Base-by-base conservation (phyloP, 2,113 vertebrate species). In the Myiagra hebetior region DNA sequence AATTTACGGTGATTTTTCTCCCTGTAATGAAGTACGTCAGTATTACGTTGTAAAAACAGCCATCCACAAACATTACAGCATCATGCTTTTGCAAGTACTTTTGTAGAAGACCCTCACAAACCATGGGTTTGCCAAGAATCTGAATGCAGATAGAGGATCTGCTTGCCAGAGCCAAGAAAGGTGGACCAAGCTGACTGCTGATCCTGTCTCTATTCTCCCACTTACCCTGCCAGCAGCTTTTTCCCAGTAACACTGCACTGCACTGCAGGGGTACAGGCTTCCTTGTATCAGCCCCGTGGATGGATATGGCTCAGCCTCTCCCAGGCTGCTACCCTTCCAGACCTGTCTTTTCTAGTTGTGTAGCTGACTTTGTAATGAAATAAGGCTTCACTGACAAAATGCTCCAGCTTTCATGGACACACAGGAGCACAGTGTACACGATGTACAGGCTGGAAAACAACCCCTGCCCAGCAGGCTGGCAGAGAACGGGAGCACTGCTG, bases 291-390 rank as follows among this genome's bases (percentile, higher is more conserved):
- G 47, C 30, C 55, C 16, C 2, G 15, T 2, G 6, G 31, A 23
- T 4, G 1, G 21, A 16, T 3, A 22, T 9, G 56, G 55, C 21
- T 70, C 65, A 75, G 35, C 44, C 35, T 76, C 33, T 52, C 41
- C 64, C 24, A 18, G 1, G 0, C 46, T 80, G 55, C 42, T 74
- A 28, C 31, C 13, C 1, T n/a, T 42, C 0, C 3, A 70, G 27
- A 37, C 13, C 28, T 41, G 41, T 31, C 37, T 46, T 47, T 56
- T 60, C 70, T 57, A 60, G 33, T 8, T 15, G 2, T 2, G 2
- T 17, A 69, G 52, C 27, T 65, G 67, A 73, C 31, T 85, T 73
- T 19, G 18, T 69, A 15, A 27, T 17, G 63, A 60, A 90, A 57
- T 57, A n/a, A 80, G n/a, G 20, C 20, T 73, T 69, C 69, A 41